phyloP scores from a whole-genome alignment of 2,888 invertebrate genomes.

The Bhutanitis thaidina region DNA sequence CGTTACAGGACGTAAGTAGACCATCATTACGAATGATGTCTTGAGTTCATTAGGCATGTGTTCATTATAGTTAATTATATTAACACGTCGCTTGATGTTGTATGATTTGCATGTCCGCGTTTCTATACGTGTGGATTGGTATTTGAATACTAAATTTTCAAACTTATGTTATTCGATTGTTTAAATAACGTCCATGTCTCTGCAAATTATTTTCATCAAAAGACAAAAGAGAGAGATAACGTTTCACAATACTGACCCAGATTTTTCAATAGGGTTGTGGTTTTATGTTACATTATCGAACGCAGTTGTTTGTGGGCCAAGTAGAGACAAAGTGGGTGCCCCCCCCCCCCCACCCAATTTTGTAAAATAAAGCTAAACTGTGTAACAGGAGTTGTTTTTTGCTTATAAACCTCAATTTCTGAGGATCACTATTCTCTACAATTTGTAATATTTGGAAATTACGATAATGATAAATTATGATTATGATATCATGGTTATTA shows the following conservation, averaged over 20 bases:
- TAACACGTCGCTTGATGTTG: not conserved
- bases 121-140: no score
- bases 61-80: conserved; percentile 4
- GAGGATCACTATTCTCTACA: no score
- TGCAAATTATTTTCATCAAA: no score
- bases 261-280: not conserved
- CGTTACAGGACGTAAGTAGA: not conserved
- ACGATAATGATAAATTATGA: no score
- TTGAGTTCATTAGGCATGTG: conserved; percentile 8
- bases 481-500: no score
- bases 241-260: not conserved
- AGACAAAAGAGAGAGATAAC: no score
- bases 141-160: no score
- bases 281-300: not conserved
- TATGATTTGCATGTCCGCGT: not conserved
- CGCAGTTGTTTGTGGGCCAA: not conserved
- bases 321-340: conserved; percentile 1
- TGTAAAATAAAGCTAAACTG: no score
- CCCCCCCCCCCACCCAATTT: no score
- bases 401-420: not conserved
- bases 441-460: no score
- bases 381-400: not conserved
- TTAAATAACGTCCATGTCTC: no score
- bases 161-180: no score
- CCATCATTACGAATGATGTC: conserved; percentile 1